phyloP scores from a whole-genome alignment of 2,113 vertebrate species.

The Salvelinus fontinalis region DNA sequence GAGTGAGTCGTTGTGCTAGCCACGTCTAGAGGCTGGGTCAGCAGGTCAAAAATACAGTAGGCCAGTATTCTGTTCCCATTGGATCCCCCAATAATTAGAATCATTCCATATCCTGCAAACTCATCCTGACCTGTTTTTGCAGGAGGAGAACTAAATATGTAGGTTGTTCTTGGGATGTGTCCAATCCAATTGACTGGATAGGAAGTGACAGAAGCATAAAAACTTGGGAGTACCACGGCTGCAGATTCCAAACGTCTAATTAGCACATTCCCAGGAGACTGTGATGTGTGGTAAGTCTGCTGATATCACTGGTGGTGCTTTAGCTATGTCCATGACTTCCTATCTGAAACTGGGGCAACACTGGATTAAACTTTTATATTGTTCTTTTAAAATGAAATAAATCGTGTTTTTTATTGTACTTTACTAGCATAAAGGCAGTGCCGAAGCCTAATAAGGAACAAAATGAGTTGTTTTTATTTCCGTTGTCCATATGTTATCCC shows the following conservation, averaged over 20 bases:
- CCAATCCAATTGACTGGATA: constrained; percentile 71
- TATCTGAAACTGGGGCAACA: constrained; percentile 44
- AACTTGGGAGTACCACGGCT: constrained; percentile 63
- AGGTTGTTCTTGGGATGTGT: constrained; percentile 74
- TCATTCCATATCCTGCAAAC: constrained; percentile 68
- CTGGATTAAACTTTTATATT: constrained; percentile 41
- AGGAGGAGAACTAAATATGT: constrained; percentile 43
- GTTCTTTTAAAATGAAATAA: constrained; percentile 11
- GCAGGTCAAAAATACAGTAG: no score
- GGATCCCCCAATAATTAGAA: constrained; percentile 72
- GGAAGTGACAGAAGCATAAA: constrained; percentile 75
- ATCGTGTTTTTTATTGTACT: constrained; percentile 28
- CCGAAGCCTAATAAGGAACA: constrained; percentile 2
- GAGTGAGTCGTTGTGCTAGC: constrained; percentile 18
- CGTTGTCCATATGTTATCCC: background rate
- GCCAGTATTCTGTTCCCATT: constrained; percentile 46
- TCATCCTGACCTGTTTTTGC: constrained; percentile 68
- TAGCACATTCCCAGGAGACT: constrained; percentile 62
- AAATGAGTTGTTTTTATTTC: no score
- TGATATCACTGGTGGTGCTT: constrained; percentile 64
- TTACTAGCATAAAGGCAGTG: constrained; percentile 36
- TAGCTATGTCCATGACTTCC: constrained; percentile 59
- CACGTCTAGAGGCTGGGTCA: no score
- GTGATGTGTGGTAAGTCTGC: constrained; percentile 53
- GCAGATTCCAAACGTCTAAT: constrained; percentile 67